Base-by-base conservation (phyloP, 2,888 invertebrate genomes). In the Phymatocera aterrima region DNA sequence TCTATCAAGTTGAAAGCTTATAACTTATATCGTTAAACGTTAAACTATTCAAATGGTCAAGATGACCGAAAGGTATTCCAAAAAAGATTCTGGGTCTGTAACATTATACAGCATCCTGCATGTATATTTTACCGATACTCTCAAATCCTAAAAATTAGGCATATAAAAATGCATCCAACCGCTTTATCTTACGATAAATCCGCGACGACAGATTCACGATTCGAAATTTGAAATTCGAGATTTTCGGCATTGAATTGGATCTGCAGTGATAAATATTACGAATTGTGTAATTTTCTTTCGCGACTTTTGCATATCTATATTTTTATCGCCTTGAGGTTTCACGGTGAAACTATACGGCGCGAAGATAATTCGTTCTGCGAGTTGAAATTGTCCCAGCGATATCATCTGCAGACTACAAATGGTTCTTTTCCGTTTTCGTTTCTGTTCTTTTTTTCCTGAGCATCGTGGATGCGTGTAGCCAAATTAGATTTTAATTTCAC, bases 401-500 rank as follows among this genome's bases (percentile, higher is more conserved):
- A 75, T 75, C 60, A 21, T 31, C 21, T 31, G 6, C n/a, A 24
- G 5, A 68, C 43, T 24, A 8, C 2, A n/a, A 6, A n/a, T 28
- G 51, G 60, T 60, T n/a, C 60, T 34, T 64, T 64, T 64, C 18
- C n/a, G 51, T 51, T 51, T 60, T 60, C 54, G n/a, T 28, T 60
- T 24, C 10, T 60, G 4, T 28, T 68, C n/a, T 43, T 68, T 34
- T 4, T 12, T 40, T 57, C 24, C 3, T 34, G 8, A 40, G 28
- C n/a, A 24, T 1, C 43, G 24, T 40, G 28, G 40, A 57, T 57
- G 75, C 75, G 15, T 24, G 28, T 75, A 21, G 57, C 28, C n/a
- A 75, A 75, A 75, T 75, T 75, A 72, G 64, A 64, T 64, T 64
- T 64, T 64, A 64, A 64, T 64, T n/a, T 21, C 37, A 18, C 64